Percentiles rank a stretch among this genome's conserved stretches.
Evolutionary conservation across 2,797 vertebrate genomes (phyloP).

Genomic region (Nasua narica): DNA sequence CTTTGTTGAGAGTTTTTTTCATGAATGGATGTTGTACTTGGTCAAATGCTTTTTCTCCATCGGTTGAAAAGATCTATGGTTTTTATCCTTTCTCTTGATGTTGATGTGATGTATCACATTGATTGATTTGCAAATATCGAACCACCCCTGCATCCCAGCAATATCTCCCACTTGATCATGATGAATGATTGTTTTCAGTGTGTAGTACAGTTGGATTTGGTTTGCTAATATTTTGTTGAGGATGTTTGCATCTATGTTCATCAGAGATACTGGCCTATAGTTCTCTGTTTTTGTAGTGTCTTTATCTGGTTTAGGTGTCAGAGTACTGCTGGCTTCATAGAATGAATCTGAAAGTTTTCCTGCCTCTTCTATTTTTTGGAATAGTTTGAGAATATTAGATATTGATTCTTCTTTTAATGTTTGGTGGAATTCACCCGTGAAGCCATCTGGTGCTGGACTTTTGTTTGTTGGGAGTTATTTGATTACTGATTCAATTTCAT

Average conservation of each 20-base stretch:
- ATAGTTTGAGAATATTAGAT: background rate
- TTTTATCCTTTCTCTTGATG: background rate
- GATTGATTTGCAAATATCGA: background rate
- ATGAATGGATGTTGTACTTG: background rate
- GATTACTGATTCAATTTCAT: background rate
- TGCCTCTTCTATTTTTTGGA: background rate
- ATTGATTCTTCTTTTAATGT: background rate
- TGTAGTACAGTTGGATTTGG: background rate
- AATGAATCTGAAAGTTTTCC: background rate
- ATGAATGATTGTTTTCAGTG: background rate
- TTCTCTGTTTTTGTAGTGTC: background rate
- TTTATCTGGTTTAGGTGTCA: background rate
- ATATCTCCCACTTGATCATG: background rate
- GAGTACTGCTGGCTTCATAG: background rate
- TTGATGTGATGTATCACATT: background rate
- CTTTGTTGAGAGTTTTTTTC: background rate
- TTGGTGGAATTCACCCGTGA: background rate
- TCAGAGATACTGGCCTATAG: background rate
- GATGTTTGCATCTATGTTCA: background rate
- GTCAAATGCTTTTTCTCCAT: background rate
- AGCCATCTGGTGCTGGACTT: background rate
- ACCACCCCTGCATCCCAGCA: background rate
- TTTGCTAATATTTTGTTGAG: background rate
- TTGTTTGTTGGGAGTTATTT: background rate
- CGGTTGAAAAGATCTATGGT: background rate